Percentiles rank a stretch among this genome's conserved stretches.
Evolutionary conservation across 2,113 vertebrate species (phyloP).

Genomic region (Nerophis ophidion): DNA sequence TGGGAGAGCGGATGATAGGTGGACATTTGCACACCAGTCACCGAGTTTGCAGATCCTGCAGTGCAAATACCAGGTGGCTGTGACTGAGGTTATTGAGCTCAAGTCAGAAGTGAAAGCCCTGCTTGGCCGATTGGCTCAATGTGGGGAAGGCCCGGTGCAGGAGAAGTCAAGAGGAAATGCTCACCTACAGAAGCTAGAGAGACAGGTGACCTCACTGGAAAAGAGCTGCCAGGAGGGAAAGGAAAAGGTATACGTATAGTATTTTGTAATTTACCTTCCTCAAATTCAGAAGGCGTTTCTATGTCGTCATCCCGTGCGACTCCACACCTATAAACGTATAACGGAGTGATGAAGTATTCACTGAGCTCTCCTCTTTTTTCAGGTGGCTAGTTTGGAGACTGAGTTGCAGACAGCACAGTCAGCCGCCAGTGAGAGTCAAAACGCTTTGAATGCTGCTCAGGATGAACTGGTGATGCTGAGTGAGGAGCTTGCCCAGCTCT

Average conservation of each 20-base stretch:
- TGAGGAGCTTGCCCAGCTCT: conserved; percentile 94
- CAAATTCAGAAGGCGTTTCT: neutral
- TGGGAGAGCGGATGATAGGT: conserved; percentile 42
- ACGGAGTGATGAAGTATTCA: neutral
- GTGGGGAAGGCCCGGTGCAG: conserved; percentile 73
- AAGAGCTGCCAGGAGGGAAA: conserved; percentile 76
- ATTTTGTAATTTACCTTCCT: neutral
- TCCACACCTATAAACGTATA: no score
- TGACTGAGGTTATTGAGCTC: conserved; percentile 91
- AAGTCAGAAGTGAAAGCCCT: conserved; percentile 88
- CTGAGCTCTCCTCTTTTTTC: neutral
- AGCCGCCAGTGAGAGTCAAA: conserved; percentile 79
- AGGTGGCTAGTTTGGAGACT: conserved; percentile 72
- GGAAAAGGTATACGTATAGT: conserved; percentile 69
- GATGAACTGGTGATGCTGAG: conserved; percentile 92
- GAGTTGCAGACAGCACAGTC: conserved; percentile 78
- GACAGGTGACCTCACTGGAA: conserved; percentile 79
- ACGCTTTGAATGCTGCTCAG: conserved; percentile 83
- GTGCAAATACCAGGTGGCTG: conserved; percentile 92
- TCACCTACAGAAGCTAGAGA: conserved; percentile 78
- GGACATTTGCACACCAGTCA: conserved; percentile 68
- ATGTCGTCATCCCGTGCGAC: no score
- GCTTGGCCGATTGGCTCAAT: conserved; percentile 83
- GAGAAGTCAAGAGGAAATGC: conserved; percentile 73
- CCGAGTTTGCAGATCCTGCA: conserved; percentile 90